Evolutionary conservation across 2,113 vertebrate genomes (phyloP).

Genomic region (Uropsilus gracilis): DNA sequence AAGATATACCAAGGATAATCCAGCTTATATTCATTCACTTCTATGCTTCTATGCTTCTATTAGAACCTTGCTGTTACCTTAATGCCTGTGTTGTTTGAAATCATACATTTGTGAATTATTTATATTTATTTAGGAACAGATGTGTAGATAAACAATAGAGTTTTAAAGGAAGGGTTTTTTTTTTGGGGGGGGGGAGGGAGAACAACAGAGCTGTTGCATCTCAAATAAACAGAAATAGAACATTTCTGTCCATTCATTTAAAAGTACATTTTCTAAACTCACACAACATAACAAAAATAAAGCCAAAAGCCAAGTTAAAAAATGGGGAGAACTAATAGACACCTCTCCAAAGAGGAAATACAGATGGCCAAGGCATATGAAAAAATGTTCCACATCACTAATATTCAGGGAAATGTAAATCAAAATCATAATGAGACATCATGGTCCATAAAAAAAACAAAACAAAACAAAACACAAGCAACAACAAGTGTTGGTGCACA

Average conservation of each 20-base stretch:
- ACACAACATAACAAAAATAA: no score
- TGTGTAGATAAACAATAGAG: background rate
- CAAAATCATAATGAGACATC: no score
- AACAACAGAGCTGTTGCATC: background rate
- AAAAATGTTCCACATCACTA: no score
- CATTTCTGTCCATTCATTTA: background rate
- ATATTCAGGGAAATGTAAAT: no score
- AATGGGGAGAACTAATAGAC: no score
- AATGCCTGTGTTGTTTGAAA: slow-evolving; percentile 19
- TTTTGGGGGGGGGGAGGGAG: background rate
- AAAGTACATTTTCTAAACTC: background rate
- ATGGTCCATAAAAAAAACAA: no score
- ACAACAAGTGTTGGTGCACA: no score
- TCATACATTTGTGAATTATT: slow-evolving; percentile 2
- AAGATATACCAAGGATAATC: background rate
- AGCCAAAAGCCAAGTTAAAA: no score
- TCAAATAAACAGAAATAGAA: slow-evolving; percentile 1
- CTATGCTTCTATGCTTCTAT: background rate
- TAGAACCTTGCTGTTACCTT: background rate
- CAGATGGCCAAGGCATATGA: no score
- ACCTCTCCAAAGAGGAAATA: no score
- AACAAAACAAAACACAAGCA: no score
- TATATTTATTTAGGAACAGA: slow-evolving; percentile 36
- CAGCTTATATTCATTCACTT: slow-evolving; percentile 22
- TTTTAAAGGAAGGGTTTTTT: background rate